These are phyloP conservation scores for Ochotona curzoniae DNA, from an alignment of 2,113 vertebrate genomes.

Conservation along the genomic window DNA sequence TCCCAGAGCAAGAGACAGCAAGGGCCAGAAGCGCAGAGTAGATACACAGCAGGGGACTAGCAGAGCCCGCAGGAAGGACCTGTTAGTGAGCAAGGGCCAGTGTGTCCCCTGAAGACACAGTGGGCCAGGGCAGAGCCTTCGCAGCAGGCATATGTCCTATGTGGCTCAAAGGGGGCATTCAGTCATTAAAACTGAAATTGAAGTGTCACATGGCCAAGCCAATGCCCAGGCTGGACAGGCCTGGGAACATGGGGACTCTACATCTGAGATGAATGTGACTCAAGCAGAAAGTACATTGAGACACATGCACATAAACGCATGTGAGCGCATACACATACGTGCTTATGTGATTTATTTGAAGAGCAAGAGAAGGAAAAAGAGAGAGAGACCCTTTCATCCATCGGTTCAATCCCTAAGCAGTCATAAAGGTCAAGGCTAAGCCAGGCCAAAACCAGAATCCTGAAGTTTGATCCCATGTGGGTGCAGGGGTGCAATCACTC, in stretches of 20 bases:
- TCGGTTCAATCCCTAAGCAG: too few relatives aligned
- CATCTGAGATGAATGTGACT: conserved; percentile 20
- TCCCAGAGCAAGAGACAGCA: background rate
- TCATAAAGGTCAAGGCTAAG: too few relatives aligned
- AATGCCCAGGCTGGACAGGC: background rate
- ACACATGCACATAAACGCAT: too few relatives aligned
- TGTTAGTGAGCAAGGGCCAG: too few relatives aligned
- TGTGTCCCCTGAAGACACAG: background rate
- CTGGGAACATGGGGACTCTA: conserved; percentile 19
- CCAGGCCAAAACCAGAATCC: too few relatives aligned
- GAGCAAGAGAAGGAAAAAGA: too few relatives aligned
- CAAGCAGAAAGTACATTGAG: background rate
- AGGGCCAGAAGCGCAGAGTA: background rate
- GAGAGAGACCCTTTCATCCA: too few relatives aligned
- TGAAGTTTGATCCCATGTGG: too few relatives aligned
- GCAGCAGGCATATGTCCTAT: background rate
- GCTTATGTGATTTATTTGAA: too few relatives aligned
- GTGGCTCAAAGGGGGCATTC: background rate
- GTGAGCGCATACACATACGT: too few relatives aligned
- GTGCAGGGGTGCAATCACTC: too few relatives aligned
- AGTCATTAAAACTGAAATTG: background rate
- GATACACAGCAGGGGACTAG: too few relatives aligned
- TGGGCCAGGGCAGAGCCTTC: background rate
- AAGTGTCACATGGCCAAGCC: background rate
- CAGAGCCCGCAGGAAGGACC: background rate